Base-by-base conservation (phyloP, 2,888 invertebrate species). In the Carcina quercana region DNA sequence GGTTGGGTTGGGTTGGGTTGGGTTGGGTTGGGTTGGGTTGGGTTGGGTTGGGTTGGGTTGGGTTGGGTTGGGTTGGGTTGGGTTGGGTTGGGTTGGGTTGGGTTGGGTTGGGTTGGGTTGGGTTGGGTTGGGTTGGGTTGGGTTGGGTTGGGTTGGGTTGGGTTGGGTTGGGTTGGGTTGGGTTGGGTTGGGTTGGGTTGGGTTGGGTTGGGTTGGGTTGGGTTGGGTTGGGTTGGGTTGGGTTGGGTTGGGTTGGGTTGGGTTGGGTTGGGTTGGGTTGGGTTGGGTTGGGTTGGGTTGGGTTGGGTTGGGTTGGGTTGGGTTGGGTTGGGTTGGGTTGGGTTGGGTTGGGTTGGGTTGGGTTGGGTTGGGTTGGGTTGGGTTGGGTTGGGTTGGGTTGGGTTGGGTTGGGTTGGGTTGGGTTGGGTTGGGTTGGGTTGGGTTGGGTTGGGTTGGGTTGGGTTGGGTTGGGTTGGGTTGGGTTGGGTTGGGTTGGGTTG, bases 1-100 rank as follows among this genome's bases (percentile, higher is more conserved):
- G 36, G 36, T 32, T 36, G 25, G 32, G 36, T 36, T 36, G 32
- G 36, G 36, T 36, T 36, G 29, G 35, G 35, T 35, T 36, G 32
- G 36, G 37, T 37, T 37, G 32, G 35, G 35, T 35, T 35, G 32
- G 35, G 35, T 32, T 35, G 32, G 35, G 35, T 35, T 35, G 32
- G 35, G 35, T 35, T 35, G 32, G 35, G 35, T 35, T 35, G 32
- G 35, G 35, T 35, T 35, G 32, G 35, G 35, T 35, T 35, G 32
- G 35, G 35, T 35, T 35, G 32, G 35, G 35, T 32, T 35, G 32
- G 35, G 35, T 32, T 35, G 32, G 35, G 30, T 35, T 31, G 28
- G 35, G 30, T 32, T 31, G 28, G 35, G 30, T 35, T 31, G 28
- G 35, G 30, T 35, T 31, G 28, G 34, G 34, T 34, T 34, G 28